Percentiles rank a stretch among this genome's conserved stretches.
Conservation (phyloP, 2,888 invertebrate species). For the Latheticus oryzae region DNA sequence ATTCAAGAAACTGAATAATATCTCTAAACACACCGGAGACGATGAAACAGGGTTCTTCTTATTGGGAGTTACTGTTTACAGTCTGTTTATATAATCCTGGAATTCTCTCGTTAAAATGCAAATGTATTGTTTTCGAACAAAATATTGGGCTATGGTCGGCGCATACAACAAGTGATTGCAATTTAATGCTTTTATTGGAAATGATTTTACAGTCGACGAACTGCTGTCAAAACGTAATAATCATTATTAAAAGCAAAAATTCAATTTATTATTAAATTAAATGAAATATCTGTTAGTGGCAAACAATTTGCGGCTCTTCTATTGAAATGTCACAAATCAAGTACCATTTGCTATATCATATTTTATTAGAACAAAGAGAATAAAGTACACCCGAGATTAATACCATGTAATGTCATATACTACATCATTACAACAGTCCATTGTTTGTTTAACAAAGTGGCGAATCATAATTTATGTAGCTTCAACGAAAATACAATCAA, state of each 20-base stretch:
- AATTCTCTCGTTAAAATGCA: slow-evolving; percentile 16
- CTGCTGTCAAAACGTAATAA: slow-evolving; percentile 14
- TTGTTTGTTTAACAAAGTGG: slow-evolving; percentile 17
- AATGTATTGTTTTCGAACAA: slow-evolving; percentile 18
- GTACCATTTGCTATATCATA: slow-evolving; percentile 7
- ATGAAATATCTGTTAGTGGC: slow-evolving; percentile 29
- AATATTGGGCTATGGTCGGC: neutral
- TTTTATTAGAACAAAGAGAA: slow-evolving; percentile 9
- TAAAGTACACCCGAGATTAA: no score
- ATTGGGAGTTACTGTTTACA: neutral
- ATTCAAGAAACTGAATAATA: slow-evolving; percentile 45
- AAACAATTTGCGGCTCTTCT: slow-evolving; percentile 19
- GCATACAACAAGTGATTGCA: neutral
- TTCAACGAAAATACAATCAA: no score
- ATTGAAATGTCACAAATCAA: slow-evolving; percentile 23
- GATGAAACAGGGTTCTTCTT: slow-evolving; percentile 6
- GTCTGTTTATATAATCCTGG: slow-evolving; percentile 18
- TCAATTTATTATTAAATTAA: slow-evolving; percentile 4
- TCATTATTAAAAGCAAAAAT: slow-evolving; percentile 11
- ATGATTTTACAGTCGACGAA: neutral
- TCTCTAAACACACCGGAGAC: slow-evolving; percentile 30
- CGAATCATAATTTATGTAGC: slow-evolving; percentile 1
- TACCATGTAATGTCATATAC: slow-evolving; percentile 5
- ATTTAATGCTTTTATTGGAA: slow-evolving; percentile 11
- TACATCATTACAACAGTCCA: slow-evolving; percentile 10